Conservation (phyloP, 64 coral and sea anemone genomes). For the Platygyra sinensis region DNA sequence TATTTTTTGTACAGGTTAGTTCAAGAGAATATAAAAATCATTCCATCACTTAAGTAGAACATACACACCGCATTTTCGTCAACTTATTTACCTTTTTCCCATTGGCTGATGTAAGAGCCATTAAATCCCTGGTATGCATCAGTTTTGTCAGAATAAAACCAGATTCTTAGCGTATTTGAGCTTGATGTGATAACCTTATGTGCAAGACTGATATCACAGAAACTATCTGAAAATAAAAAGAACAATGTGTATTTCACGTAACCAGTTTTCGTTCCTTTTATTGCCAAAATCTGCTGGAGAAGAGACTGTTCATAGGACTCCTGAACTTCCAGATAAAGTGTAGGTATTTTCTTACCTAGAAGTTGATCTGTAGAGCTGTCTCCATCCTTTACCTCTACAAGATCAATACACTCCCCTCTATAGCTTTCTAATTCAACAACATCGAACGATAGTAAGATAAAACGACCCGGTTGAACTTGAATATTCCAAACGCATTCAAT, state of each 20-base stretch:
- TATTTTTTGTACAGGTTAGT: neutral
- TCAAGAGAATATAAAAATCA: too few species aligned
- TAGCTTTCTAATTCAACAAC: conserved; percentile 51
- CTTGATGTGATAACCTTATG: conserved; percentile 48
- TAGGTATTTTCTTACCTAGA: conserved; percentile 31
- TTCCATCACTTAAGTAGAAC: neutral
- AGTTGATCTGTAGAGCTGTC: neutral
- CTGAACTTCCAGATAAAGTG: neutral
- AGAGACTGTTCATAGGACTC: too few species aligned
- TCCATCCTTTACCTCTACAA: conserved; percentile 78
- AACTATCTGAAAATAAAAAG: conserved; percentile 2
- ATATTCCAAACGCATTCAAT: conserved; percentile 56
- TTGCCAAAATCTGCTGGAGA: too few species aligned
- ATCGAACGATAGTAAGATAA: conserved; percentile 38
- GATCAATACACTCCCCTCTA: conserved; percentile 45
- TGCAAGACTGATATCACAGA: neutral
- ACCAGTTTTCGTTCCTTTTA: too few species aligned
- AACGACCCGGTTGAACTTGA: conserved; percentile 10
- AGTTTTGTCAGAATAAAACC: conserved; percentile 53
- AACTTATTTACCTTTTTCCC: conserved; percentile 31
- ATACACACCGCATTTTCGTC: neutral
- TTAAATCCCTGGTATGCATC: conserved; percentile 45
- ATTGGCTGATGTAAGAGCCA: conserved; percentile 41
- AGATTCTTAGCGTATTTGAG: conserved; percentile 41
- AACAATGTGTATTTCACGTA: neutral